phyloP scores from a whole-genome alignment of 1,140 invertebrate genomes.

The Globodera rostochiensis region DNA sequence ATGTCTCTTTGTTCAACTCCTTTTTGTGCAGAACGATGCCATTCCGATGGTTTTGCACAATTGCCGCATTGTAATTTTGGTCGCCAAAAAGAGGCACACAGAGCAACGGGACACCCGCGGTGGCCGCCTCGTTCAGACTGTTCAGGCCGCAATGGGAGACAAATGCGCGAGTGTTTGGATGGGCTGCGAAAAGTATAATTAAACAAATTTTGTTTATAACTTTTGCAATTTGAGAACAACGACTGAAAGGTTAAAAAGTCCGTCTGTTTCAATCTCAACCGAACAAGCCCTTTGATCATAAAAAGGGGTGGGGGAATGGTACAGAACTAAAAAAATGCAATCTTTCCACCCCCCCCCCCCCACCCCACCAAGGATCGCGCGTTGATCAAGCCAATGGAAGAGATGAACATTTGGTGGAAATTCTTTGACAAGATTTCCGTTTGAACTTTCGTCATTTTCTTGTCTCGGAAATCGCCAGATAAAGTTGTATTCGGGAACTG shows the following conservation, averaged over 20 bases:
- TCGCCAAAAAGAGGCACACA: slow-evolving; percentile 61
- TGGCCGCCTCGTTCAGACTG: slow-evolving; percentile 47
- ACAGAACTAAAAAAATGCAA: too few species aligned
- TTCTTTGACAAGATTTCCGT: neutral
- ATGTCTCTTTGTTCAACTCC: slow-evolving; percentile 30
- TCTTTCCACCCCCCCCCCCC: neutral
- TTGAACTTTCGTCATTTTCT: neutral
- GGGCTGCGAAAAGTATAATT: slow-evolving; percentile 9
- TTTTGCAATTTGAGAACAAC: neutral
- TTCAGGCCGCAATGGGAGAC: slow-evolving; percentile 61
- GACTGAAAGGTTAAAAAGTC: too few species aligned
- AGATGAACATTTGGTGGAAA: slow-evolving; percentile 37
- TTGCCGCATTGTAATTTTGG: slow-evolving; percentile 49
- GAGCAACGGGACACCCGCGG: slow-evolving; percentile 54
- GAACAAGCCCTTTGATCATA: too few species aligned
- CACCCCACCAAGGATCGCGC: slow-evolving; percentile 33
- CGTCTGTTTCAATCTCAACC: too few species aligned
- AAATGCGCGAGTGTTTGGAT: slow-evolving; percentile 47
- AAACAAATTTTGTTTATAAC: neutral
- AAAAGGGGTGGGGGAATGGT: too few species aligned
- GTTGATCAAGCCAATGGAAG: slow-evolving; percentile 35
- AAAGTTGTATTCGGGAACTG: slow-evolving; percentile 45
- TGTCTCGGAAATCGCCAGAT: slow-evolving; percentile 45
- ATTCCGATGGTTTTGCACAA: slow-evolving; percentile 35
- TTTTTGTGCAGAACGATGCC: slow-evolving; percentile 35